Percentiles rank a stretch among this genome's conserved stretches.
Evolutionary conservation across 2,888 invertebrate species (phyloP).

Genomic region (Eudemis profundana): DNA sequence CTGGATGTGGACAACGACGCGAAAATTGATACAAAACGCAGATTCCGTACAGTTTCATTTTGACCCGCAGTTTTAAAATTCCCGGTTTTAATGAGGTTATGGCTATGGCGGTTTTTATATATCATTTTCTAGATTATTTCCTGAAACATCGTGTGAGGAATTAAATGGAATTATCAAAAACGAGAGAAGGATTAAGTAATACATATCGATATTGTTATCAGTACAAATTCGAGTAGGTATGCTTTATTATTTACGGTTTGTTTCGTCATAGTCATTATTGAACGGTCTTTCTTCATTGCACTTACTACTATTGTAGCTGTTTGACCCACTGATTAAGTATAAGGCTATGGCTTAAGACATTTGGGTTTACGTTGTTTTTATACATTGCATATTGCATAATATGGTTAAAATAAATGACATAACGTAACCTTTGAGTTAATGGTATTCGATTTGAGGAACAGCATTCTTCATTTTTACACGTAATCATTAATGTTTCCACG

Average conservation of each 20-base stretch:
- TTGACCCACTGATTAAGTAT: conserved; percentile 10
- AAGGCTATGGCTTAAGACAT: neutral
- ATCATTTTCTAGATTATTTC: too few relatives aligned
- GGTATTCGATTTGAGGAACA: too few relatives aligned
- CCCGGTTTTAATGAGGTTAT: too few relatives aligned
- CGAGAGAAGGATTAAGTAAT: neutral
- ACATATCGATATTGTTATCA: neutral
- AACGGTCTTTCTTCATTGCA: conserved; percentile 1
- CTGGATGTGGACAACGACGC: neutral
- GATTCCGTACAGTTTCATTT: too few relatives aligned
- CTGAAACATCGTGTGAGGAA: too few relatives aligned
- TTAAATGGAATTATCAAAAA: too few relatives aligned
- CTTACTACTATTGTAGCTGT: conserved; percentile 1
- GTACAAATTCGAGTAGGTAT: neutral
- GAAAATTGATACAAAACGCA: neutral
- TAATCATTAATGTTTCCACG: too few relatives aligned
- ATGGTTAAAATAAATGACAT: neutral
- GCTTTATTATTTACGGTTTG: neutral
- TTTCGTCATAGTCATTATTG: neutral
- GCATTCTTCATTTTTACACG: too few relatives aligned
- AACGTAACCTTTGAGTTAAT: too few relatives aligned
- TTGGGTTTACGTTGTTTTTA: neutral
- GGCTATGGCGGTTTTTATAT: too few relatives aligned
- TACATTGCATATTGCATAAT: neutral
- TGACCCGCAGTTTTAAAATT: too few relatives aligned